Percentiles rank a stretch among this genome's conserved stretches.
phyloP scores from a whole-genome alignment of 37 sponge, comb jelly and placozoan species.

The Beroe forskalii region DNA sequence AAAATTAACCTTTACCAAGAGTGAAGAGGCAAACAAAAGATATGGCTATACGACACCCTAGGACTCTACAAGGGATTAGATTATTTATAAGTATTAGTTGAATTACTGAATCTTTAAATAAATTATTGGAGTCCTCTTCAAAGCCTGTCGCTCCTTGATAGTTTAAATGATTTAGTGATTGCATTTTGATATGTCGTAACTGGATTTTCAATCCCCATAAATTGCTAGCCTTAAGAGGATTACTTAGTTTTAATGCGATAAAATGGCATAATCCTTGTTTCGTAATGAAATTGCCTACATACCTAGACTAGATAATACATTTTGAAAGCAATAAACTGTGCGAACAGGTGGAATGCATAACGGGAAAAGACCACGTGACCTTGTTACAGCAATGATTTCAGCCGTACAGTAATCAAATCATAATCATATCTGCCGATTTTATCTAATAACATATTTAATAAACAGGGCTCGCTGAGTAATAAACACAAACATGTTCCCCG shows the following conservation, averaged over 20 bases:
- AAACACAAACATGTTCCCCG: slow-evolving; percentile 37
- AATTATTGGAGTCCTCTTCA: slow-evolving; percentile 51
- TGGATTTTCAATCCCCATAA: slow-evolving; percentile 46
- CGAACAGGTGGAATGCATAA: background rate
- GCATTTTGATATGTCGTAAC: slow-evolving; percentile 44
- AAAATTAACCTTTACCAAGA: background rate
- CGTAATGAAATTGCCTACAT: slow-evolving; percentile 23
- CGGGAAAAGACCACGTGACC: background rate
- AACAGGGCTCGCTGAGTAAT: background rate
- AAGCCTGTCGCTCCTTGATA: slow-evolving; percentile 16
- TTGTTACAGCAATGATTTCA: slow-evolving; percentile 33
- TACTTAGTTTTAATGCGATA: slow-evolving; percentile 46
- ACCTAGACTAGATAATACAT: slow-evolving; percentile 62
- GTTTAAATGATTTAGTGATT: slow-evolving; percentile 64
- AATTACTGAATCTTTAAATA: slow-evolving; percentile 61
- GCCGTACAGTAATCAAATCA: slow-evolving; percentile 22
- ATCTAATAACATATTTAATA: slow-evolving; percentile 43
- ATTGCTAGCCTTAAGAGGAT: slow-evolving; percentile 55
- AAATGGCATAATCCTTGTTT: slow-evolving; percentile 44
- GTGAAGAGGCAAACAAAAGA: background rate
- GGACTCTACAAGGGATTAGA: slow-evolving; percentile 23
- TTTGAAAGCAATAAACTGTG: slow-evolving; percentile 23
- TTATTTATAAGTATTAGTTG: slow-evolving; percentile 64
- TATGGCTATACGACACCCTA: background rate
- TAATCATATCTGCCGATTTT: slow-evolving; percentile 53